Evolutionary conservation across 2,113 vertebrate species (phyloP).

Genomic region (Neodontobutis hainanensis): DNA sequence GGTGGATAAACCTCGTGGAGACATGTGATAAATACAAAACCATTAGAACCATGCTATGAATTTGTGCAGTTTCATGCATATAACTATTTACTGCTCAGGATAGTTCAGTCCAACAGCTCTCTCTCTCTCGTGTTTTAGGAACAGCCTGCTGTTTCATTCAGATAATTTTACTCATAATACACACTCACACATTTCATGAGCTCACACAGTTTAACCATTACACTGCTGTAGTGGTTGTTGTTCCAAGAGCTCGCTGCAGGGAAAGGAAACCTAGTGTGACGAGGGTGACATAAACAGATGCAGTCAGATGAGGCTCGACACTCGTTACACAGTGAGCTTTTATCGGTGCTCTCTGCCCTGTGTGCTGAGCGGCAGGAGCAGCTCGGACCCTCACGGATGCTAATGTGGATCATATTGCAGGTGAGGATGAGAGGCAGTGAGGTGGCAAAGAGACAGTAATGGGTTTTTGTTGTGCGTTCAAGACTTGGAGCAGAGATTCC

Average conservation of each 20-base stretch:
- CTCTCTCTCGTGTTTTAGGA: conserved; percentile 22
- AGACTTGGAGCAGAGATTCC: conserved; percentile 13
- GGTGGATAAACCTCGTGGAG: too few species aligned
- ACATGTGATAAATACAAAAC: too few species aligned
- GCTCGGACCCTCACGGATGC: conserved; percentile 50
- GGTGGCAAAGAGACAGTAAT: conserved; percentile 54
- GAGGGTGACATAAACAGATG: conserved; percentile 23
- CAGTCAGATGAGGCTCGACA: conserved; percentile 37
- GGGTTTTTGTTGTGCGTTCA: conserved; percentile 41
- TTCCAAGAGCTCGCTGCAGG: too few species aligned
- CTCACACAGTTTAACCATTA: conserved; percentile 43
- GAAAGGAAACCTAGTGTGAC: not conserved
- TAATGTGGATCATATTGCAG: conserved; percentile 67
- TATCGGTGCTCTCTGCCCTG: conserved; percentile 57
- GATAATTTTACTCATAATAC: conserved; percentile 6
- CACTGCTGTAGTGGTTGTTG: conserved; percentile 31
- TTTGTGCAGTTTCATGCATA: too few species aligned
- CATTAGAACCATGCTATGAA: too few species aligned
- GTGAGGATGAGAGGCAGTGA: conserved; percentile 44
- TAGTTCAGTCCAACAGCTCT: too few species aligned
- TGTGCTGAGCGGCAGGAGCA: conserved; percentile 43
- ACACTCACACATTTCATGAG: conserved; percentile 10
- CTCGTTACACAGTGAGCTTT: conserved; percentile 53
- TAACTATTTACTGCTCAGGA: too few species aligned
- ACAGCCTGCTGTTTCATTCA: not conserved